Base-by-base conservation (phyloP, 1,140 invertebrate species). In the Drosophila mauritiana region DNA sequence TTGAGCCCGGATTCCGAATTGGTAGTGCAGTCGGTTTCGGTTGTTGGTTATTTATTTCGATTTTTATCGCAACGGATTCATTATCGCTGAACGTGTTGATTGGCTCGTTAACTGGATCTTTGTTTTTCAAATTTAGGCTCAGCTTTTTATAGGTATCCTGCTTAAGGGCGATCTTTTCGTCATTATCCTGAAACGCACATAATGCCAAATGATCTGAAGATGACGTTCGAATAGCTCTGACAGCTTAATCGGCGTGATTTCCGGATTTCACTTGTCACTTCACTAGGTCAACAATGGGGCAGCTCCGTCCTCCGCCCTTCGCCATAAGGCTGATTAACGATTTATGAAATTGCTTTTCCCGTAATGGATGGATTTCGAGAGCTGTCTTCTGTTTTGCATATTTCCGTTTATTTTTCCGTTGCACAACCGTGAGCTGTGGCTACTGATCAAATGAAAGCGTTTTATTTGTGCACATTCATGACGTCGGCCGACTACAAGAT, bases 341-440 rank as follows among this genome's bases (percentile, higher is more conserved):
- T 73, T 73, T 72, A 73, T 73, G 37, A 72, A 59, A 51, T 59
- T 67, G 51, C 70, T 56, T 69, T 56, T 70, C 49, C 17, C 45
- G 68, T 75, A 83, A 83, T 83, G 61, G 37, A 83, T 83, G 61
- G 37, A 43, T 78, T 56, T 59, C n/a, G 15, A 15, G 37, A 17
- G 12, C 51, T 39, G 37, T 25, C 55, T 70, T 56, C 46, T 70
- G 42, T 36, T 58, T 57, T 49, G 67, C 79, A 73, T 81, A 81
- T 75, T 83, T 84, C 63, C 74, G 48, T 65, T 83, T 69, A 61
- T 83, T 69, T 61, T 73, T 73, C 40, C 43, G 62, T 72, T 76
- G 70, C 56, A 74, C 76, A 79, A 73, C 69, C 36, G 43, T 56
- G 52, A 40, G 51, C 48, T 49, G 51, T 73, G 45, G 42, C 15